Conservation (phyloP, 1,140 invertebrate genomes). For the Drosophila cardini region DNA sequence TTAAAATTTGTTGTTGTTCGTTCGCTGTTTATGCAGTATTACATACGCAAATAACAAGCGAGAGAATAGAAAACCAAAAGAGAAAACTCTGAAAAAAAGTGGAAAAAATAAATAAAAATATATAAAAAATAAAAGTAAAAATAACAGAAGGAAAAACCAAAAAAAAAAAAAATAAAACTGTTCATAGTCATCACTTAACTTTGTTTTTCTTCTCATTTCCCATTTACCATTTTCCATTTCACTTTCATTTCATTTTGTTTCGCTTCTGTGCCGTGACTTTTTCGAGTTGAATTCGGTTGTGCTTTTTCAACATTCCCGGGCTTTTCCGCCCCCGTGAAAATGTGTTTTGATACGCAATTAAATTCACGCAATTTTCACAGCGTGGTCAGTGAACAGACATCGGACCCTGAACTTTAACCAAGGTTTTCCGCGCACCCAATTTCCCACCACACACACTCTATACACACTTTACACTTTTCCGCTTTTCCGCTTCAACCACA, state of each 20-base stretch:
- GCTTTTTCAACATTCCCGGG: neutral
- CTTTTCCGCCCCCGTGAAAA: slow-evolving; percentile 11
- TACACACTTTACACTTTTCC: neutral
- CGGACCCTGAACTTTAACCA: slow-evolving; percentile 41
- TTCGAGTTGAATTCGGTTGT: slow-evolving; percentile 4
- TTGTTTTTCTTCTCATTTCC: slow-evolving; percentile 20
- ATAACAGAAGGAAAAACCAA: neutral
- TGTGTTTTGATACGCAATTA: slow-evolving; percentile 66
- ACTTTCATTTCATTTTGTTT: slow-evolving; percentile 11
- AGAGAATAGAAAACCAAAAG: slow-evolving; percentile 3
- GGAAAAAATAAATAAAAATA: neutral
- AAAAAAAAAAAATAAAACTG: slow-evolving; percentile 15
- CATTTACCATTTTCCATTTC: slow-evolving; percentile 1
- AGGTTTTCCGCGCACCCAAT: neutral
- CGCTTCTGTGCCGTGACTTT: neutral
- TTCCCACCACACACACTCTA: neutral
- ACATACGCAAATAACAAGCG: slow-evolving; percentile 24
- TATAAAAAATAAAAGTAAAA: neutral
- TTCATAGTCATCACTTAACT: slow-evolving; percentile 34
- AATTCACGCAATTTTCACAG: slow-evolving; percentile 54
- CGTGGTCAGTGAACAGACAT: slow-evolving; percentile 42
- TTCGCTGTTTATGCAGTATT: slow-evolving; percentile 33
- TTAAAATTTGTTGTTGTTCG: slow-evolving; percentile 44
- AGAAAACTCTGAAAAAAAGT: too few relatives aligned
- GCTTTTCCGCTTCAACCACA: neutral